A percentile compares a stretch with the other conserved stretches of the same genome.
phyloP scores from a whole-genome alignment of 2,888 invertebrate genomes.

The Darwinula stevensoni region DNA sequence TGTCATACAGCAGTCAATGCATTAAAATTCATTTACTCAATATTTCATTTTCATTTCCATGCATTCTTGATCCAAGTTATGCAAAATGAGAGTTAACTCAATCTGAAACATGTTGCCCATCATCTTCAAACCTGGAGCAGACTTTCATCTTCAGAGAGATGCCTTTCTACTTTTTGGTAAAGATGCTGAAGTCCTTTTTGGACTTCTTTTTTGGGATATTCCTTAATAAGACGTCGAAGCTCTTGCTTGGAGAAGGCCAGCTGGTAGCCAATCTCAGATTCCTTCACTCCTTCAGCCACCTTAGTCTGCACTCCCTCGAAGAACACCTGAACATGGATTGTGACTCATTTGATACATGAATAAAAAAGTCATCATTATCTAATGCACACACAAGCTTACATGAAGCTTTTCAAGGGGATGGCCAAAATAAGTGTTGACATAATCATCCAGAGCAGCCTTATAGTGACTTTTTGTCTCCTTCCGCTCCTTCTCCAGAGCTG shows the following conservation, averaged over 20 bases:
- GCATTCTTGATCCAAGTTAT: neutral
- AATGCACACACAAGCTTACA: conserved; percentile 23
- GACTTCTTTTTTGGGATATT: conserved; percentile 76
- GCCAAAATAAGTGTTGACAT: conserved; percentile 84
- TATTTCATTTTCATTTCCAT: neutral
- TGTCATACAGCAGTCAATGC: too few species aligned
- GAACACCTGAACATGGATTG: conserved; percentile 34
- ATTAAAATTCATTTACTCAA: too few species aligned
- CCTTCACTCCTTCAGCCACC: conserved; percentile 75
- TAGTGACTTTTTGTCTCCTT: conserved; percentile 74
- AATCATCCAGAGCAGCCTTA: conserved; percentile 57
- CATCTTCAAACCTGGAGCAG: conserved; percentile 46
- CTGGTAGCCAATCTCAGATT: conserved; percentile 91
- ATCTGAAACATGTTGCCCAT: conserved; percentile 8
- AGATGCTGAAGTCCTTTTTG: conserved; percentile 72
- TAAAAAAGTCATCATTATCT: neutral
- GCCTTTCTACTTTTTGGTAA: conserved; percentile 88
- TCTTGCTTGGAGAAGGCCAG: conserved; percentile 91
- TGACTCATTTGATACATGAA: conserved; percentile 1
- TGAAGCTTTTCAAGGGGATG: conserved; percentile 67
- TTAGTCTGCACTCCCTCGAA: conserved; percentile 87
- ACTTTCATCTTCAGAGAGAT: conserved; percentile 77
- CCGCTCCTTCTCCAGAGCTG: conserved; percentile 51
- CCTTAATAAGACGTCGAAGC: conserved; percentile 66
- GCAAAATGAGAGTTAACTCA: conserved; percentile 4